phyloP scores from a whole-genome alignment of 2,113 vertebrate species.

The Stercorarius parasiticus region DNA sequence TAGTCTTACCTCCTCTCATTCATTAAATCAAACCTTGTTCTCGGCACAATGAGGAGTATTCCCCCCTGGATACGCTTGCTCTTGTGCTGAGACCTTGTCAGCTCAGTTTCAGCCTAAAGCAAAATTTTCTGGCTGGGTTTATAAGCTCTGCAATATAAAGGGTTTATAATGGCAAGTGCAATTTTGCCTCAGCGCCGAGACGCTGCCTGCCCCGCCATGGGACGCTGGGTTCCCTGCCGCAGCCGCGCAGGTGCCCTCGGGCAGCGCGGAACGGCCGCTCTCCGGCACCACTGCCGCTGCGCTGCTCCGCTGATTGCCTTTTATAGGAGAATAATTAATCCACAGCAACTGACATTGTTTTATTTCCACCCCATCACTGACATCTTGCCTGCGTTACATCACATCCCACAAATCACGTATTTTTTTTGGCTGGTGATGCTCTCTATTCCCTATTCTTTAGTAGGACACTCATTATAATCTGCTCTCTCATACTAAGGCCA shows the following conservation, averaged over 20 bases:
- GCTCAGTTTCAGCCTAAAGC: slow-evolving; percentile 33
- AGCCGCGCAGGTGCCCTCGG: background rate
- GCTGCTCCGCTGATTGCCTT: background rate
- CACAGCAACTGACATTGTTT: background rate
- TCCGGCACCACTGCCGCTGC: background rate
- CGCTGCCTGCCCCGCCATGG: background rate
- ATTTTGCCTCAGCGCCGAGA: background rate
- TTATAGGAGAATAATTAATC: slow-evolving; percentile 23
- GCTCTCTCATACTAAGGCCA: background rate
- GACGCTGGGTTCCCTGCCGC: background rate
- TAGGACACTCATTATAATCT: slow-evolving; percentile 33
- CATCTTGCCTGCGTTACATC: slow-evolving; percentile 23
- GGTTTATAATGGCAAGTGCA: background rate
- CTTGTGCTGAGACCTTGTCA: slow-evolving; percentile 11
- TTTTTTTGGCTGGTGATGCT: background rate
- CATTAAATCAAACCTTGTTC: background rate
- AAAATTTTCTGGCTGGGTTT: slow-evolving; percentile 27
- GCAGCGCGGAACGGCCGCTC: background rate
- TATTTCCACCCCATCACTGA: slow-evolving; percentile 13
- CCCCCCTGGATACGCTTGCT: background rate
- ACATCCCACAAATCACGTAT: background rate
- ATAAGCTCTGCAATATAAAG: background rate
- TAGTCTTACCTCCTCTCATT: background rate
- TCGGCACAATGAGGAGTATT: background rate
- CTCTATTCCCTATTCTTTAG: background rate